Evolutionary conservation across 2,888 invertebrate species (phyloP).

Genomic region (Oscheius onirici): DNA sequence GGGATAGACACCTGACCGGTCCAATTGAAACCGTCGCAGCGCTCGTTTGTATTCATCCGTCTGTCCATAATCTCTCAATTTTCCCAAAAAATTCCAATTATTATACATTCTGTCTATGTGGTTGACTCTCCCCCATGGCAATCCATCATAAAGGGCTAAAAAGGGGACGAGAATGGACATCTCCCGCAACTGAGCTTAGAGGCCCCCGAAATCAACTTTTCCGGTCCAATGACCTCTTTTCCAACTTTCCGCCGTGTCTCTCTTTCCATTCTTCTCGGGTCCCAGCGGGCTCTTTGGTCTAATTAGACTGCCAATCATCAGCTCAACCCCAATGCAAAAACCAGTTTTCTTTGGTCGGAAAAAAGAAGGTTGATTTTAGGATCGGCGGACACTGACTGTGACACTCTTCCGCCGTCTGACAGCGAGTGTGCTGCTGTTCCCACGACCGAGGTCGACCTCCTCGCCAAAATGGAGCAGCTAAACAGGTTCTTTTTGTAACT

Average conservation of each 20-base stretch:
- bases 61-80: too few relatives aligned
- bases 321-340: constrained; percentile 18
- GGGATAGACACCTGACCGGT: too few relatives aligned
- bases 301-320: constrained; percentile 30
- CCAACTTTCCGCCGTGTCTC: background rate
- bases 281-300: constrained; percentile 25
- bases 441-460: constrained; percentile 54
- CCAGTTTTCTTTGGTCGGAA: constrained; percentile 2
- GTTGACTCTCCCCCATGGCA: constrained; percentile 11
- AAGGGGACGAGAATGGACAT: constrained; percentile 21
- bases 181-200: constrained; percentile 10
- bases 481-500: constrained; percentile 53
- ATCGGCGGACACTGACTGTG: constrained; percentile 64
- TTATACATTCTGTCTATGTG: background rate
- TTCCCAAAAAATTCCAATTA: too few relatives aligned
- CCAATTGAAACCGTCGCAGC: too few relatives aligned
- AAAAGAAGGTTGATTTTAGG: constrained; percentile 37
- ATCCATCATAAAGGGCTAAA: constrained; percentile 29
- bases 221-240: constrained; percentile 1
- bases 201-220: background rate
- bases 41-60: too few relatives aligned
- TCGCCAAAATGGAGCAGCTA: constrained; percentile 70
- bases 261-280: constrained; percentile 9
- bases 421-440: constrained; percentile 37
- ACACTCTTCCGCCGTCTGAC: constrained; percentile 57